phyloP scores from a whole-genome alignment of 2,113 vertebrate genomes.

The Leucosticte australis region DNA sequence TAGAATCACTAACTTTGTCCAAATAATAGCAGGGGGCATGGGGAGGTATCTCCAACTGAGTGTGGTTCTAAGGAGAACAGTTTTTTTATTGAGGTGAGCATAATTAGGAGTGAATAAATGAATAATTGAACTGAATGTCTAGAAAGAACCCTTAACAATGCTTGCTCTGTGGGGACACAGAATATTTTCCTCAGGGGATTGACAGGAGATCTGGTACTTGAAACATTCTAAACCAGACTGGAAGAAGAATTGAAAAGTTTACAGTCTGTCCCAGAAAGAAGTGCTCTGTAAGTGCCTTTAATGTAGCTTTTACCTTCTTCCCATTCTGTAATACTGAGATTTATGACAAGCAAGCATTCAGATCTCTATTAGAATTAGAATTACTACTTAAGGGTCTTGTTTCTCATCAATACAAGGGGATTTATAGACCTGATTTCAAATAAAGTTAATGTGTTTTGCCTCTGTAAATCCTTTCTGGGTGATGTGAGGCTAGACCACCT shows the following conservation, averaged over 20 bases:
- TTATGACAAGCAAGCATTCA: background rate
- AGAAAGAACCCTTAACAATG: conserved; percentile 18
- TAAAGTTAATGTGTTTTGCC: background rate
- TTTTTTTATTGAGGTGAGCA: conserved; percentile 57
- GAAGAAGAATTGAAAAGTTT: conserved; percentile 35
- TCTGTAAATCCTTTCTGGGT: background rate
- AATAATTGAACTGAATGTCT: conserved; percentile 47
- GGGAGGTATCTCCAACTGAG: conserved; percentile 38
- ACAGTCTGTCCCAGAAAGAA: background rate
- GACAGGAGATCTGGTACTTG: conserved; percentile 37
- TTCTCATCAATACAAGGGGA: background rate
- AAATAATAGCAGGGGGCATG: conserved; percentile 40
- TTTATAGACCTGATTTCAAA: conserved; percentile 35
- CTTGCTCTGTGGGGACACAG: background rate
- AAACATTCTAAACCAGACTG: background rate
- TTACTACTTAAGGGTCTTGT: background rate
- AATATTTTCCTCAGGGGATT: conserved; percentile 35
- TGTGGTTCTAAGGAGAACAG: background rate
- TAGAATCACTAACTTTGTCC: conserved; percentile 46
- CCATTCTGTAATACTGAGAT: background rate
- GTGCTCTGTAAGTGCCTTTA: background rate
- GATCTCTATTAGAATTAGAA: conserved; percentile 17
- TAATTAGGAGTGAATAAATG: conserved; percentile 62
- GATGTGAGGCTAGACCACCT: background rate
- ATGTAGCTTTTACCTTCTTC: background rate